Base-by-base conservation (phyloP, 1,140 invertebrate species). In the Orussus abietinus region DNA sequence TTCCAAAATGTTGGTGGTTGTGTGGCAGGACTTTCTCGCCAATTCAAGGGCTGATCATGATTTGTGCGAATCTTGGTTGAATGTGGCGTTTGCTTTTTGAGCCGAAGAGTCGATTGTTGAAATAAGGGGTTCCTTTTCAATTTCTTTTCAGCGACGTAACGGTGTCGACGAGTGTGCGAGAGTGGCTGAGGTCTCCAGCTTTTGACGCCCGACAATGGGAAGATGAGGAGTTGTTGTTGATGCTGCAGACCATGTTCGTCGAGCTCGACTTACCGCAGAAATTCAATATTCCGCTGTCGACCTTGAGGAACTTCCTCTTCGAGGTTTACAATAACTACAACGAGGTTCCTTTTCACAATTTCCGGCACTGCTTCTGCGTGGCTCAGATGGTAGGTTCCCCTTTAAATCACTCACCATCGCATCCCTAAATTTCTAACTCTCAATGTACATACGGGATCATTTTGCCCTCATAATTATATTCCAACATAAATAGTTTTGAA, bases 271-370 rank as follows among this genome's bases (percentile, higher is more conserved):
- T 92, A 47, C 77, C 81, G 35, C 74, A 80, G 49, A 87, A 84
- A 69, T 90, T 90, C 62, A 82, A 82, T 66, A 88, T 91, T 59
- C 80, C 86, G 54, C 77, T 86, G 56, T 74, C 77, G 30, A 80
- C 77, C n/a, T 70, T 88, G 25, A 75, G 82, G 31, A 81, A 80
- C 56, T 88, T 87, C 69, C 77, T 88, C 26, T 86, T 82, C 57
- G 80, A 84, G 65, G 86, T 91, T 22, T 90, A 91, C 64, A 86
- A 90, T 64, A 88, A 90, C 69, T 92, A 92, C 75, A 86, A 90
- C 67, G 87, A 90, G 69, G 88, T 90, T 58, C 90, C 89, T 30
- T 92, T 92, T 74, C 89, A 92, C 64, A 92, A 92, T 74, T 92
- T 92, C 69, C 78, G 88, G 32, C 90, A 92, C 62, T 89, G 86